Base-by-base conservation (phyloP, 64 coral and sea anemone species). In the Porites australiensis region DNA sequence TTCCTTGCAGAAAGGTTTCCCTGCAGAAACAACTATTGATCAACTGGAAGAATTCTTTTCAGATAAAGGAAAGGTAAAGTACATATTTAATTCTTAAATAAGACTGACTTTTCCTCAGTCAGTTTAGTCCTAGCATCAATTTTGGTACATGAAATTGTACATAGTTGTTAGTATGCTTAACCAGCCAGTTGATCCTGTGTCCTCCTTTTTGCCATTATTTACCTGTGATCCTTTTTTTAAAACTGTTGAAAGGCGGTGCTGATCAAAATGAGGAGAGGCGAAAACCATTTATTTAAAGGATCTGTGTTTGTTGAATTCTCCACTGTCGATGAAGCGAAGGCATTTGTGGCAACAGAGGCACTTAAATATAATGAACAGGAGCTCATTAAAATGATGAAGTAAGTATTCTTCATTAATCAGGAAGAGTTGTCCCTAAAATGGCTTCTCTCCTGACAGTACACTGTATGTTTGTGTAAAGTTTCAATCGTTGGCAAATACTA, bases 1-100 rank as follows among this genome's bases (percentile, higher is more conserved):
- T 86, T 79, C 46, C 48, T 73, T 95, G 20, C 83, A 98, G 96
- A 98, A 98, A 96, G 94, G 94, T 47, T 98, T 98, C 79, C 96
- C 96, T 9, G 89, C 90, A 87, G 90, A 93, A 21, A 55, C 88
- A 63, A 88, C 14, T 44, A 68, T 98, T 69, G 96, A 95, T 88
- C 74, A 87, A 70, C 74, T 98, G 47, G 93, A 98, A 74, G 88
- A 88, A 52, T 87, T 80, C 64, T 93, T 88, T 80, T 62, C 49
- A 49, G 44, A 58, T 58, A 71, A 86, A 13, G 90, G 90, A 86
- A 87, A 92, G 80, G 90, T 92, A 67, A 16, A 48, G 46, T 51
- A 88, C 64, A 73, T 88, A 4, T 73, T 43, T 6, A 50, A 48
- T 9, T 44, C 37, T 50, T 51, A 37, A 14, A 73, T 73, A 0